Base-by-base conservation (phyloP, 2,888 invertebrate species). In the Thereva nobilitata region DNA sequence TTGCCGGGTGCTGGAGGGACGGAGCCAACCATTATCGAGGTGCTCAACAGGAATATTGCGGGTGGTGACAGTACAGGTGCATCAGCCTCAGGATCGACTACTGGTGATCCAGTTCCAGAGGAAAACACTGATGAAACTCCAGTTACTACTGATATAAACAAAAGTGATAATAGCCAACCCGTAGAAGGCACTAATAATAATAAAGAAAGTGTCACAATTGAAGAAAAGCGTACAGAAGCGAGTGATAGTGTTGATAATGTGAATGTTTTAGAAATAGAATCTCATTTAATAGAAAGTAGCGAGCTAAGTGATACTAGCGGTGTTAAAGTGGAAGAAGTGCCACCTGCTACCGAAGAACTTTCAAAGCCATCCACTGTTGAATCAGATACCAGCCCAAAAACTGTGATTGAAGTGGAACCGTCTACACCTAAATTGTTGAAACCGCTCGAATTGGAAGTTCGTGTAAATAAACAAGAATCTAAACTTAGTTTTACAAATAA, bases 1-100 rank as follows among this genome's bases (percentile, higher is more conserved):
- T 76, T 81, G 74, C 80, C 81, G 73, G 80, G 80, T 73, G 78
- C 64, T 75, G 77, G 77, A 75, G 75, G 75, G 71, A 75, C 74
- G 71, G 79, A 79, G 72, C 77, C 77, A 71, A 76, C 79, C 50
- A 79, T 80, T 74, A 73, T 80, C 70, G 74, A 75, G 72, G 75
- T 78, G 73, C 77, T 80, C 74, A 80, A 79, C 72, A 74, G 76
- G 7, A 55, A 55, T 40, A 54, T 64, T 64, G 37, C 63, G 5
- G 64, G 52, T 37, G 34, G 44, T 53, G 73, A 71, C 49, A 44
- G 68, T 59, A 41, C 44, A 52, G 41, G 61, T 35, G 42, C 42
- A 57, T 23, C 54, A 55, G 12, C 40, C 4, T 35, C 8, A 12
- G 38, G 34, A 47, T 38, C 45, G 5, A 53, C 53, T 45, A 64